phyloP scores from a whole-genome alignment of 2,113 vertebrate species.

The Mesembrinibis cayennensis region DNA sequence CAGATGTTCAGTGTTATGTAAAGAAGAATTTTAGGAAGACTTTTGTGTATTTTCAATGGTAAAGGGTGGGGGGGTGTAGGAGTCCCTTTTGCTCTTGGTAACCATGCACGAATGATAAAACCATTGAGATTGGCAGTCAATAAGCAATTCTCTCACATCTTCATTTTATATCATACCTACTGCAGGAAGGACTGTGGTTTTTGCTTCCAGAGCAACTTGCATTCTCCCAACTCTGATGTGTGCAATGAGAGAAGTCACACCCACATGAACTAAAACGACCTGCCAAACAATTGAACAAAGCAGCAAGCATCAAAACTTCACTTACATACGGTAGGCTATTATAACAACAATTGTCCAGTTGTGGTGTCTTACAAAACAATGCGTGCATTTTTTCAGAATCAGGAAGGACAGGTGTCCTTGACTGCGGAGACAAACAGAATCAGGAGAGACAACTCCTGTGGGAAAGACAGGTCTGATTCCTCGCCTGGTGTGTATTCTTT shows the following conservation, averaged over 20 bases:
- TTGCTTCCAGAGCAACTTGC: slow-evolving; percentile 83
- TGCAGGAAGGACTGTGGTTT: slow-evolving; percentile 80
- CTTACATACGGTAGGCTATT: background rate
- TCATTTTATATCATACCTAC: slow-evolving; percentile 64
- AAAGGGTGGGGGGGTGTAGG: background rate
- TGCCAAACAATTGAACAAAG: slow-evolving; percentile 31
- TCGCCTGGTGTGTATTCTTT: background rate
- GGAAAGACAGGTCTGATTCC: background rate
- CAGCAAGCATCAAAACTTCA: background rate
- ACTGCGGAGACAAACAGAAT: background rate
- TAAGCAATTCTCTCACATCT: background rate
- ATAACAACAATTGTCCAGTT: background rate
- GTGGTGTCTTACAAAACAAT: background rate
- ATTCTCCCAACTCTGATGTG: slow-evolving; percentile 83
- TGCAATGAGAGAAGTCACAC: slow-evolving; percentile 82
- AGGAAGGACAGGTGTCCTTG: background rate
- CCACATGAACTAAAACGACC: slow-evolving; percentile 80
- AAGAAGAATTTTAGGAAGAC: background rate
- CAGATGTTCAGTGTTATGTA: background rate
- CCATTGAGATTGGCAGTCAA: background rate
- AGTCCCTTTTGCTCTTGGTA: background rate
- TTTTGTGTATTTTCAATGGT: background rate
- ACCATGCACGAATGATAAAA: background rate
- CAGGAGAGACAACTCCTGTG: background rate
- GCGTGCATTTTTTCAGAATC: background rate